phyloP scores from a whole-genome alignment of 2,888 invertebrate species.

The Macrophya alboannulata region DNA sequence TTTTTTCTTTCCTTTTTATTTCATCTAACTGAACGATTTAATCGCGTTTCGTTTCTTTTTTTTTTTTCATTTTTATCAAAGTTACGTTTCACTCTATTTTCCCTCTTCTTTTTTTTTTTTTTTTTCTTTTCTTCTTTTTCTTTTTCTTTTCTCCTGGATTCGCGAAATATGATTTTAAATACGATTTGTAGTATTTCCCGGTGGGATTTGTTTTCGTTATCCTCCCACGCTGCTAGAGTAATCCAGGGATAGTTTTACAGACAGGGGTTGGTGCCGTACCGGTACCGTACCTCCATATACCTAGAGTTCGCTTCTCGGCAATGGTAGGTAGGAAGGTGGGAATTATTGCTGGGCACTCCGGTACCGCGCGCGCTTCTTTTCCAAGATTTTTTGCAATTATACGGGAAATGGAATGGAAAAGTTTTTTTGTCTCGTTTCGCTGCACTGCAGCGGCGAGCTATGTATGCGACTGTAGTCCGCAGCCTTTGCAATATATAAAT shows the following conservation, averaged over 20 bases:
- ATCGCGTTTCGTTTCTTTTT: neutral
- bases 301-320: conserved; percentile 22
- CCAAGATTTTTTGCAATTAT: conserved; percentile 49
- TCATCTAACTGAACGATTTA: neutral
- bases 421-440: conserved; percentile 19
- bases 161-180: conserved; percentile 16
- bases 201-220: conserved; percentile 38
- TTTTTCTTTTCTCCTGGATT: neutral
- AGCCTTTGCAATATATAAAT: neutral
- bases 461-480: neutral
- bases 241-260: conserved; percentile 32
- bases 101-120: neutral
- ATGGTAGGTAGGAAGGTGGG: conserved; percentile 30
- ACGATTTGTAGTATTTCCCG: conserved; percentile 25
- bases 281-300: neutral
- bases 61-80: neutral
- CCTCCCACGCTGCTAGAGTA: neutral
- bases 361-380: conserved; percentile 21
- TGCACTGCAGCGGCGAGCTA: neutral
- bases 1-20: neutral
- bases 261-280: neutral
- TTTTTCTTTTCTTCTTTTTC: neutral
- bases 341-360: conserved; percentile 35
- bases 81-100: neutral
- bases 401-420: conserved; percentile 35